Evolutionary conservation across 1,140 invertebrate genomes (phyloP).

Genomic region (Euwallacea similis): DNA sequence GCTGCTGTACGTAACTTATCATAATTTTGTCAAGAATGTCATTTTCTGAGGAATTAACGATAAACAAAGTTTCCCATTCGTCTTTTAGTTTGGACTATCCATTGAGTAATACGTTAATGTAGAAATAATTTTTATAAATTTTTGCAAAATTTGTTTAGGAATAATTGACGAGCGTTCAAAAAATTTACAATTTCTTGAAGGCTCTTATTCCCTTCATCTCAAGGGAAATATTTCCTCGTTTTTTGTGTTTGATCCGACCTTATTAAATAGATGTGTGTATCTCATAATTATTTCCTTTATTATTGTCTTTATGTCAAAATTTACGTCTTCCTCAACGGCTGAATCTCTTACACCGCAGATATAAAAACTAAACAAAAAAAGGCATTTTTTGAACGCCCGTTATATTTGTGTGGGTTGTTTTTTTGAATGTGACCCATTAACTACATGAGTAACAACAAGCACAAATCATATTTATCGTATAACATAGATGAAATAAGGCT

Average conservation of each 20-base stretch:
- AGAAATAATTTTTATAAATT: constrained; percentile 32
- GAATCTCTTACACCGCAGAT: not conserved
- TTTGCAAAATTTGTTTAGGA: constrained; percentile 21
- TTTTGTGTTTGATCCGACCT: too few species aligned
- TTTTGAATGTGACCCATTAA: constrained; percentile 30
- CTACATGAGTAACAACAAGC: constrained; percentile 27
- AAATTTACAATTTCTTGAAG: not conserved
- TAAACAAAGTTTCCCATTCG: constrained; percentile 13
- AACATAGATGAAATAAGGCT: constrained; percentile 34
- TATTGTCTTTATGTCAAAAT: too few species aligned
- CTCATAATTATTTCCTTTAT: too few species aligned
- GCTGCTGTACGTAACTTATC: too few species aligned
- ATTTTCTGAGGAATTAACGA: constrained; percentile 20
- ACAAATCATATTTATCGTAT: constrained; percentile 33
- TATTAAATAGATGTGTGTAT: too few species aligned
- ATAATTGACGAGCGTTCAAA: not conserved
- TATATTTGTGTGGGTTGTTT: constrained; percentile 29
- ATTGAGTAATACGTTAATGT: constrained; percentile 24
- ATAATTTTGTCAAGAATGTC: constrained; percentile 23
- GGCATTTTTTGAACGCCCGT: constrained; percentile 4
- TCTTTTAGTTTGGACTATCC: constrained; percentile 29
- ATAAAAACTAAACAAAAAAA: not conserved
- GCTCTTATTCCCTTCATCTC: too few species aligned
- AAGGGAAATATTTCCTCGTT: too few species aligned
- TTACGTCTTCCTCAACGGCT: too few species aligned